These are phyloP conservation scores for Sebastes schlegelii DNA, from an alignment of 2,113 vertebrate genomes.

Conservation along the genomic window DNA sequence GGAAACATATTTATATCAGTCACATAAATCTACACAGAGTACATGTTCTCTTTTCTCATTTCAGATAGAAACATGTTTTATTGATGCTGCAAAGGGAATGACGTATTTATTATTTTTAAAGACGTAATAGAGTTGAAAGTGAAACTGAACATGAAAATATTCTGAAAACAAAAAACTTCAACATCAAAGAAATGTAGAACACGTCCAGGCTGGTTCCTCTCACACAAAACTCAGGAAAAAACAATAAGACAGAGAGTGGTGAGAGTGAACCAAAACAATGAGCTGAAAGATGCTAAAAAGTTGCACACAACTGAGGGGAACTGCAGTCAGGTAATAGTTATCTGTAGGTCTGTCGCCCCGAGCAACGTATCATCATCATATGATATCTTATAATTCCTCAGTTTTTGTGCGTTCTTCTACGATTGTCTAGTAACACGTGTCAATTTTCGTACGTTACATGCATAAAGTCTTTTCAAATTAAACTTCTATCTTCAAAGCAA, in stretches of 20 bases:
- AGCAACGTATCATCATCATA: not conserved
- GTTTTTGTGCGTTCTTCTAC: too few relatives aligned
- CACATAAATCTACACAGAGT: not conserved
- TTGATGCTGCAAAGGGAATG: not conserved
- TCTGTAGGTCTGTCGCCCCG: not conserved
- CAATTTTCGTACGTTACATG: too few relatives aligned
- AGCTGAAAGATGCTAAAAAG: slow-evolving; percentile 1
- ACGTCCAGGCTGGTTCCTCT: not conserved
- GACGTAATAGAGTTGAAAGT: not conserved
- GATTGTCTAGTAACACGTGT: too few relatives aligned
- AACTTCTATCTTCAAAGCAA: too few relatives aligned
- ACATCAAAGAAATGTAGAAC: slow-evolving; percentile 21
- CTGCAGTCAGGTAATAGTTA: not conserved
- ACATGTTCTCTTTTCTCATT: not conserved
- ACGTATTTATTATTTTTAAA: not conserved
- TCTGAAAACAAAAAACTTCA: not conserved
- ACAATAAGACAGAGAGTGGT: not conserved
- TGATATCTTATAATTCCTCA: too few relatives aligned
- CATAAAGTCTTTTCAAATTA: too few relatives aligned
- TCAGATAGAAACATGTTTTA: too few relatives aligned
- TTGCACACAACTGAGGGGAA: not conserved
- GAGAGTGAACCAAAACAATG: not conserved
- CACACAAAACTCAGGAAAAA: slow-evolving; percentile 33
- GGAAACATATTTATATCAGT: not conserved
- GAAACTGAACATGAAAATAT: not conserved